phyloP scores from a whole-genome alignment of 2,888 invertebrate genomes.

The Agrochola lota region DNA sequence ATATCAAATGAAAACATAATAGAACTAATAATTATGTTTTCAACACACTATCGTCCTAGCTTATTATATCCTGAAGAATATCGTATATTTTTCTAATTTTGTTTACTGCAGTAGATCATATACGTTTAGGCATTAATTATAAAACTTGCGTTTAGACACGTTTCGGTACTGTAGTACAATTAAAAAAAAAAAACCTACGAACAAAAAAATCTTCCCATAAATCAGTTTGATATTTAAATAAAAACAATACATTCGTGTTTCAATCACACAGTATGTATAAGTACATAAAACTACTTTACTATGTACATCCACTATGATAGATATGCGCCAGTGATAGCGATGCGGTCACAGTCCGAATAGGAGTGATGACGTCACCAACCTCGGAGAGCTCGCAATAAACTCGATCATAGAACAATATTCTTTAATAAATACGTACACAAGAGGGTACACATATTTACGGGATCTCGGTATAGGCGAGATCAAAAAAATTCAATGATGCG shows the following conservation, averaged over 20 bases:
- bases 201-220: background rate
- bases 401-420: conserved; percentile 29
- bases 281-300: background rate
- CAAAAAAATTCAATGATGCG: no score
- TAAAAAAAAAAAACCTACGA: background rate
- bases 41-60: no score
- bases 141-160: no score
- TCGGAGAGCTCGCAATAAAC: conserved; percentile 15
- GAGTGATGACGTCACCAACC: conserved; percentile 40
- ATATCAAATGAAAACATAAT: no score
- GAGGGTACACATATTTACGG: no score
- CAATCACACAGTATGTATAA: conserved; percentile 4
- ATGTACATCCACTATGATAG: conserved; percentile 20
- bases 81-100: no score
- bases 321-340: conserved; percentile 47
- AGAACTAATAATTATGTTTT: no score
- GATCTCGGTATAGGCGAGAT: no score
- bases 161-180: no score
- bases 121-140: no score
- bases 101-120: no score
- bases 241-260: conserved; percentile 34
- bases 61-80: no score
- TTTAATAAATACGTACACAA: conserved; percentile 14
- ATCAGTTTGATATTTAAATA: conserved; percentile 20
- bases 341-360: conserved; percentile 37